Evolutionary conservation across 2,888 invertebrate genomes (phyloP), one percentile per base, ranked within the genome.

Genomic region (Crepidodera aurea): DNA sequence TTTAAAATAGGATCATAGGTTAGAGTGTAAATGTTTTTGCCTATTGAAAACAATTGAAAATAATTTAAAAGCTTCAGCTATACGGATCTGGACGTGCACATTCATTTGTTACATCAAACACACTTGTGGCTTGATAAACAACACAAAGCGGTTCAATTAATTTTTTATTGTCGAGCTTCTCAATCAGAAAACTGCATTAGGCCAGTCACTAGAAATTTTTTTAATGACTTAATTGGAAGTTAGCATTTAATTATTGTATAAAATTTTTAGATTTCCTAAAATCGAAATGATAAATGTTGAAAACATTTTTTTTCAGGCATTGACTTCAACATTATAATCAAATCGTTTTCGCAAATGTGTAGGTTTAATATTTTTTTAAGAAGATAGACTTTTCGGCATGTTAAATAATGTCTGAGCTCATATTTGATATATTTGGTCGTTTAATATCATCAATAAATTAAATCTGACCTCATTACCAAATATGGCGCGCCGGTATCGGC

Each of bases 391-490:
- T 3, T 32, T 5, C n/a, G 32, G 37, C 10, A 7, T 40, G 40
- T 40, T 40, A 40, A 40, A 18, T 40, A 40, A 40, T 18, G 18
- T 34, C 34, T 34, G 34, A 34, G 51, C 51, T 51, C 25, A 39
- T 53, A 19, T 39, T 27, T 53, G 39, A 37, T 39, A 13, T 48
- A 48, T 39, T 37, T 40, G 53, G 7, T 53, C 48, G 15, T 29
- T 27, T 46, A 7, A 42, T 39, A 16, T 10, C 39, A 46, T 19
- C n/a, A 48, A 50, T 55, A 46, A 58, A 46, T 62, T 34, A 58
- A 34, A 25, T 54, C 18, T 61, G 67, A 67, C 67, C 67, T 48
- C 60, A 60, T 65, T 67, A 60, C 67, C 63, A 50, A 51, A 67
- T 60, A 67, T 44, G 63, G 67, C 25, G 19, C 32, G 50, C 37